Evolutionary conservation across 2,888 invertebrate genomes (phyloP), one percentile per base, ranked within the genome.

Genomic region (Apamea sordens): DNA sequence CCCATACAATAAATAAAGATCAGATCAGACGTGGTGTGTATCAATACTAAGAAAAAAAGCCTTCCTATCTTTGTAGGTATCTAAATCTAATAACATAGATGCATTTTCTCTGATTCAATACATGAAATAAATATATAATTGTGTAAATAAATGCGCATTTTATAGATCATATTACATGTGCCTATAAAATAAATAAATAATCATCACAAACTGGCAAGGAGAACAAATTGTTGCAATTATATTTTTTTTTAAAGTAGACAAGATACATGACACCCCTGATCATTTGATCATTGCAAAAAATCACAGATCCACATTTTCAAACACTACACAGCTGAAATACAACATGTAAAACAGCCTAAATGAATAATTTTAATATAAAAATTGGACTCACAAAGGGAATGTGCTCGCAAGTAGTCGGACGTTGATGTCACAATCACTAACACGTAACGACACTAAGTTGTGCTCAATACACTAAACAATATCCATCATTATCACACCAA

Each of bases 391-490:
- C 77, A 80, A 72, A 73, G 67, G 81, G 87, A 81, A 87, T 87
- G 87, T 86, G 79, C 77, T 86, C 67, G 80, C 72, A 86, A 76
- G 67, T 76, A 75, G 70, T 77, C 59, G 67, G 77, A 75, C 69
- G 82, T 74, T 24, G 73, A 81, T 71, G 85, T 76, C 85, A 86
- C 82, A 76, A 79, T 71, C 76, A 86, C 88, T 89, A 89, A 86
- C 84, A 90, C 83, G 71, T 78, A 73, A 89, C 86, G 73, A 90
- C 85, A 89, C 64, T 85, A 83, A 85, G 69, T 80, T 85, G 85
- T 89, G 90, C 86, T 86, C 87, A 79, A 82, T 86, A 85, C 65
- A 63, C 74, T 81, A 83, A 82, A 78, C 64, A 73, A 72, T 81
- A 77, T 73, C 82, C 81, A 88, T 71, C 75, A 83, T 67, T 77